Evolutionary conservation across 2,113 vertebrate genomes (phyloP), one percentile per base, ranked within the genome.

Genomic region (Diglossa brunneiventris): DNA sequence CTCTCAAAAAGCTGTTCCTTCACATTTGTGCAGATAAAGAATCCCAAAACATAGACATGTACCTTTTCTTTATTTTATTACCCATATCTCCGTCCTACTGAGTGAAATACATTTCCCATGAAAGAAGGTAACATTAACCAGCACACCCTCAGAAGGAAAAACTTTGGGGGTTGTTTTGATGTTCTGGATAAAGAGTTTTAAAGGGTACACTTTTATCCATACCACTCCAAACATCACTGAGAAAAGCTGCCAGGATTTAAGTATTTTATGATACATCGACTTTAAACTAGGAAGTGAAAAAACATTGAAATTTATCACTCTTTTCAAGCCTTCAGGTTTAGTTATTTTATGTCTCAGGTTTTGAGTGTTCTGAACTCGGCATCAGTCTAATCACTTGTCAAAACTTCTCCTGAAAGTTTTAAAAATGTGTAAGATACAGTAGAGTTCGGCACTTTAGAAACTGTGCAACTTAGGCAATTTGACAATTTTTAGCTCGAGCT

Each of bases 351-450:
- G 4, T 87, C 33, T 27, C 62, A 75, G 62, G 39, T 11, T 91
- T 84, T 42, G 27, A 75, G 33, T 68, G 58, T 59, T 90, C 70
- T 83, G 58, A 90, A 88, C 58, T 72, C 64, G 58, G 50, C n/a
- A 90, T 78, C 79, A 79, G 44, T 55, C 90, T 75, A 90, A 92
- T 83, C 70, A 79, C 44, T 64, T 92, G 82, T 92, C 85, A 93
- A 93, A 94, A 89, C 11, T 85, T 42, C 68, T 72, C 20, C 62
- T 53, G n/a, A n/a, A 92, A 91, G 22, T 80, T 91, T 67, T 9
- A 11, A 49, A 56, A 53, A 69, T 59, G 42, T 23, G 27, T 20
- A 82, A 68, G 62, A 64, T 35, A 7, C 15, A 50, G 20, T 22
- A n/a, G 35, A 82, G 27, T 85, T 75, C 85, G 56, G 23, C 62